Evolutionary conservation across 2,113 vertebrate genomes (phyloP), one percentile per base, ranked within the genome.

Genomic region (Tragulus kanchil): DNA sequence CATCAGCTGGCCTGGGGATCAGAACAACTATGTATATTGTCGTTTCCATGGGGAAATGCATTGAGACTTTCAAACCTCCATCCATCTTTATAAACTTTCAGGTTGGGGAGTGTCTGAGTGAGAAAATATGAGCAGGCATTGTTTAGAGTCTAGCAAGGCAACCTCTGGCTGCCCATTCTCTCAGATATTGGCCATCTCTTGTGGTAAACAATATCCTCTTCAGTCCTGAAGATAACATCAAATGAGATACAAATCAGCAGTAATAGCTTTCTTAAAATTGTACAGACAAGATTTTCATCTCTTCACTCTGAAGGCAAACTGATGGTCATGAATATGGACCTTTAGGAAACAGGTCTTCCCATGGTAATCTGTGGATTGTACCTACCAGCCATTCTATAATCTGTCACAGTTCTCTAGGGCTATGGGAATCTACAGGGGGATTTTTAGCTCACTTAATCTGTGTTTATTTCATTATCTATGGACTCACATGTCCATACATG

Each of bases 41-140:
- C 81, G n/a, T 96, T 92, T 94, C 88, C 85, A 25, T 86, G 67
- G 89, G 64, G 58, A 95, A 93, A 86, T 69, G 13, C 45, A 69
- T 69, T 50, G 89, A 50, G 62, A 90, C 28, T 84, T 89, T 79
- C 52, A 71, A 82, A 61, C 58, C 62, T 36, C n/a, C 42, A 79
- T 65, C 54, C 54, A 15, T 93, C 58, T 93, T 78, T 61, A n/a
- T 4, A 83, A 50, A 65, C 42, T 92, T 97, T 87, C 58, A 81
- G 84, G 65, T 28, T 69, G 12, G 59, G 2, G 28, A 77, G 77
- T 88, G 25, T n/a, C 36, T 93, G 14, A 31, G 25, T 85, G 82
- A 62, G 64, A 94, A 93, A 95, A 82, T 52, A 48, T 19, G 17
- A 85, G 12, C 36, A 83, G 62, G 89, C 65, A 64, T 48, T 54